Conservation (phyloP, 2,113 vertebrate genomes). For the Ailuropoda melanoleuca region DNA sequence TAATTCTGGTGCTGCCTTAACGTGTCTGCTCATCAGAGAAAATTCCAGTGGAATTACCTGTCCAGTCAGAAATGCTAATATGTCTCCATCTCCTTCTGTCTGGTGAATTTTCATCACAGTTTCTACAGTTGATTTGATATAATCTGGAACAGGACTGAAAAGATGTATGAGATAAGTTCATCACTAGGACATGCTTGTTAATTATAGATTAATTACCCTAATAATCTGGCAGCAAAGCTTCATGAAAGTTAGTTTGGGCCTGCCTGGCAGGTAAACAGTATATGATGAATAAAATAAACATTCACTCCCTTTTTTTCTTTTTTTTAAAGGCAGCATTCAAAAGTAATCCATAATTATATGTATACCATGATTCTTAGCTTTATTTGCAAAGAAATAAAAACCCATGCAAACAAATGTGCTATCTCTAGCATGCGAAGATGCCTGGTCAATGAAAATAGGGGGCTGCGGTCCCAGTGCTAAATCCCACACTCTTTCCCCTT, state of each 20-base stretch:
- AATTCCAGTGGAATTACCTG: conserved; percentile 87
- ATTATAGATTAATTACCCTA: conserved; percentile 34
- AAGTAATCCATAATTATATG: not conserved
- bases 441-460: not conserved
- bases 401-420: not conserved
- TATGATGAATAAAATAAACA: not conserved
- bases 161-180: not conserved
- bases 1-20: not conserved
- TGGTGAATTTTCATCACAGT: conserved; percentile 98
- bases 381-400: conserved; percentile 27
- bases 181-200: conserved; percentile 21
- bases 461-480: not conserved
- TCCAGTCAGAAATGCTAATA: conserved; percentile 96
- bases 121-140: conserved; percentile 97
- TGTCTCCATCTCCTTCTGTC: conserved; percentile 94
- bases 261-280: not conserved
- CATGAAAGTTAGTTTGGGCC: not conserved
- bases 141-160: conserved; percentile 96
- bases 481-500: not conserved
- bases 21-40: not conserved
- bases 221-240: conserved; percentile 3
- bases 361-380: not conserved
- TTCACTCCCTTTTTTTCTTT: not conserved
- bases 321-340: not conserved
- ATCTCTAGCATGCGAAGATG: not conserved